Percentiles rank a stretch among this genome's conserved stretches.
Evolutionary conservation across 2,113 vertebrate genomes (phyloP).

Genomic region (Pterophyllum scalare): DNA sequence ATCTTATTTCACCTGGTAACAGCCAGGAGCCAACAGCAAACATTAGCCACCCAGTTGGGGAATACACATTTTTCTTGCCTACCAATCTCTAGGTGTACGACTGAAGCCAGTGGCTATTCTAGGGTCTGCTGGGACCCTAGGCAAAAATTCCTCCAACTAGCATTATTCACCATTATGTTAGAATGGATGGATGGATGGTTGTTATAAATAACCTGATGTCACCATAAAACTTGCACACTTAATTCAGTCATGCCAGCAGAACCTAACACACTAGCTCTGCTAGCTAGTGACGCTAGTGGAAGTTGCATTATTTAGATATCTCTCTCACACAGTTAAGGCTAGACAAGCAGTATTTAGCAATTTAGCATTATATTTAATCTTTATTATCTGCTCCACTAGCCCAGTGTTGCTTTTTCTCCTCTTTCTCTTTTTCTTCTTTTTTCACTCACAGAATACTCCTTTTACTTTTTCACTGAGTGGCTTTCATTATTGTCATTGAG

Average conservation of each 20-base stretch:
- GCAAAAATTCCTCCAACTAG: background rate
- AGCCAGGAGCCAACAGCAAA: background rate
- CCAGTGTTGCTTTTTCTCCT: too few relatives aligned
- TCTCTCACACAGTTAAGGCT: conserved; percentile 1
- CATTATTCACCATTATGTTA: background rate
- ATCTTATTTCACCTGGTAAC: background rate
- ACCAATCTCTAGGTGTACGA: background rate
- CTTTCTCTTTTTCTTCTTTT: background rate
- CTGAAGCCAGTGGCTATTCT: background rate
- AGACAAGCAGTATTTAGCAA: background rate
- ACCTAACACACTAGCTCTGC: background rate
- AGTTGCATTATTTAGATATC: background rate
- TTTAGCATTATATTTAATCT: background rate
- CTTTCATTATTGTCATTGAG: accelerated
- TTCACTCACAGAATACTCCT: background rate
- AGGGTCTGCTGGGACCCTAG: too few relatives aligned
- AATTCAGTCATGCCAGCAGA: background rate
- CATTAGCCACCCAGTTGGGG: background rate
- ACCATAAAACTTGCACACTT: background rate
- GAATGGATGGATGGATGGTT: too few relatives aligned
- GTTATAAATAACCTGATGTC: background rate
- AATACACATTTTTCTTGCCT: background rate
- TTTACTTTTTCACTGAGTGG: background rate
- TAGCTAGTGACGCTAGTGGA: background rate
- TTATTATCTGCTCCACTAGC: background rate